Base-by-base conservation (phyloP, 2,797 vertebrate genomes). In the Acipenser transmontanus region DNA sequence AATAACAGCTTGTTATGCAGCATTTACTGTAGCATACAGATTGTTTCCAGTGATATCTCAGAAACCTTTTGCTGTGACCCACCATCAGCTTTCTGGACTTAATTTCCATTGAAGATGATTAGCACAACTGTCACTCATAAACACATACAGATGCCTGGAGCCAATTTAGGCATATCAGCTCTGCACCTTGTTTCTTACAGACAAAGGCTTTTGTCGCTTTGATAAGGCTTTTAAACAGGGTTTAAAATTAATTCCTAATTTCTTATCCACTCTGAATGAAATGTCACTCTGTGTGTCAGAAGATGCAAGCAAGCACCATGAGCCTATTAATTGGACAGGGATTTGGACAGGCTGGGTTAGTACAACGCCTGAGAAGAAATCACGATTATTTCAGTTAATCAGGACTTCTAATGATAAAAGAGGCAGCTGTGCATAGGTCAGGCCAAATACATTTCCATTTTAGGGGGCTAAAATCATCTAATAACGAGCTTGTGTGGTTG, bases 181-280 rank as follows among this genome's bases (percentile, higher is more conserved):
- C 66, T 68, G 70, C 73, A 79, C 79, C 78, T 81, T 79, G 78
- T 75, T 88, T 85, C 77, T 72, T 47, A 6, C 69, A 88, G 76
- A 92, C 86, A 91, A 91, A 85, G 69, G 77, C 73, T 70, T 79
- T 80, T 83, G 82, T 88, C 84, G 83, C 79, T 81, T 85, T 87
- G 86, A 89, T 91, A 88, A 86, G 83, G 84, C 74, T 77, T 70
- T 8, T 86, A 88, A 90, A 82, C 74, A 84, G 81, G 69, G 70
- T 81, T 86, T 81, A 76, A 88, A 90, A 91, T 91, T 77, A 83
- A 91, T 90, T 90, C 81, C 78, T 89, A 85, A 91, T 91, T 88
- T 87, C 79, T 76, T 85, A 79, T 86, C 85, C 85, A 79, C 78
- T 84, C 81, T 80, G 87, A 89, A 87, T 88, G 77, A 91, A 84